Base-by-base conservation (phyloP, 2,888 invertebrate species). In the Nomada fucata region DNA sequence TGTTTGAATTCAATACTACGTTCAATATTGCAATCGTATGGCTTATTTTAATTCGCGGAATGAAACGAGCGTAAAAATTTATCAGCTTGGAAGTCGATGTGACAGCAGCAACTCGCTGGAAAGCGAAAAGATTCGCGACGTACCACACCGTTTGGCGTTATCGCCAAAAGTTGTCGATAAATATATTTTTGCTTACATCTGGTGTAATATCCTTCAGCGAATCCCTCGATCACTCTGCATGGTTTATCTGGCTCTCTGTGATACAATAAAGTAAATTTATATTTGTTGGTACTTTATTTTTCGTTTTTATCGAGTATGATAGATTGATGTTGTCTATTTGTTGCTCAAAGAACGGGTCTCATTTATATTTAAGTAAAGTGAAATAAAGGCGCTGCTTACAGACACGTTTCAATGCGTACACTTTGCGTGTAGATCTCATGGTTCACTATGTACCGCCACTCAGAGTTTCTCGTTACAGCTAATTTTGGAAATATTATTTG, bases 41-140 rank as follows among this genome's bases (percentile, higher is more conserved):
- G 1, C 13, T 11, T 23, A 13, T 1, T 65, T 47, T 47, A 70
- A 53, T 36, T 13, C 1, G 3, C 5, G 1, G 2, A 4, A 23
- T 11, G 7, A 15, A 57, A 11, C 1, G 42, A 57, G 9, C 11
- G 63, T 7, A 68, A 55, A 47, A 76, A 79, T 63, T 11, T n/a
- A 1, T 60, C 68, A 15, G 42, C 57, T 42, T 44, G 42, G 44
- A 86, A 86, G 50, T 80, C 53, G 52, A 95, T 88, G 60, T 94
- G 94, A 89, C 97, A 97, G 73, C 96, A 96, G 91, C 97, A 97
- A 88, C 97, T 97, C 20, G 96, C 96, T 2, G 97, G 97, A 77
- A 97, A 94, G 88, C 94, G 94, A 82, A 97, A 96, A 7, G 93
- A 91, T 78, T 95, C 95, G 13, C 94, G 94, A 4, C 93, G 87